Evolutionary conservation across 2,113 vertebrate species (phyloP).

Genomic region (Cyanocitta stelleri): DNA sequence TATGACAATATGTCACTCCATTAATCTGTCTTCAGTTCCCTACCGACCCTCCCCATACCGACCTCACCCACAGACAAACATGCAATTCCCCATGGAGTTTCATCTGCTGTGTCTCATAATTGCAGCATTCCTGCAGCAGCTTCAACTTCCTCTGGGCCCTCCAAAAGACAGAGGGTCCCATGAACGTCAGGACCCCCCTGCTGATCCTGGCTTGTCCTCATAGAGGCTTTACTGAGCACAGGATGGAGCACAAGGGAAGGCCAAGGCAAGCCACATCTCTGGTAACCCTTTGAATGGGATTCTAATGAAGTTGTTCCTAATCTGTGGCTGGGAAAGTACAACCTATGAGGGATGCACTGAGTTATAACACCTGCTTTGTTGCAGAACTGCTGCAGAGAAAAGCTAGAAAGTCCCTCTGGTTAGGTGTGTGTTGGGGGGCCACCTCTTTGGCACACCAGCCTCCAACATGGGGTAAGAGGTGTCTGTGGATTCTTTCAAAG

Average conservation of each 20-base stretch:
- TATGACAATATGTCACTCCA: rapidly evolving
- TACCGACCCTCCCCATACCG: not conserved
- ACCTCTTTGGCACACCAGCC: not conserved
- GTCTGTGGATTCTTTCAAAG: not conserved
- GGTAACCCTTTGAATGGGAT: not conserved
- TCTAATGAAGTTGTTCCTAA: not conserved
- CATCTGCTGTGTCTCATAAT: not conserved
- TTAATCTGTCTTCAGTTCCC: not conserved
- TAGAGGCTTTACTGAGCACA: not conserved
- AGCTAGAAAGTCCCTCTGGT: not conserved
- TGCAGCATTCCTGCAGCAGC: not conserved
- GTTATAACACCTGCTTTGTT: not conserved
- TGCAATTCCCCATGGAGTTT: rapidly evolving
- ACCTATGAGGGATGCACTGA: not conserved
- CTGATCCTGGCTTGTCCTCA: not conserved
- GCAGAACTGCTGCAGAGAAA: not conserved
- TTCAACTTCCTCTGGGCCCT: not conserved
- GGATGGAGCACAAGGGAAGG: not conserved
- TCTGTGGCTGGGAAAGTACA: not conserved
- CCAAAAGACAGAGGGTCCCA: not conserved
- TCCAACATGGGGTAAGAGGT: not conserved
- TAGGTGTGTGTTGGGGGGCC: not conserved
- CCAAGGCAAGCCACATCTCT: not conserved
- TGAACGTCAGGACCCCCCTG: not conserved
- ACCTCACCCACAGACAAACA: not conserved